Evolutionary conservation across 2,113 vertebrate genomes (phyloP).

Genomic region (Enhydra lutris): DNA sequence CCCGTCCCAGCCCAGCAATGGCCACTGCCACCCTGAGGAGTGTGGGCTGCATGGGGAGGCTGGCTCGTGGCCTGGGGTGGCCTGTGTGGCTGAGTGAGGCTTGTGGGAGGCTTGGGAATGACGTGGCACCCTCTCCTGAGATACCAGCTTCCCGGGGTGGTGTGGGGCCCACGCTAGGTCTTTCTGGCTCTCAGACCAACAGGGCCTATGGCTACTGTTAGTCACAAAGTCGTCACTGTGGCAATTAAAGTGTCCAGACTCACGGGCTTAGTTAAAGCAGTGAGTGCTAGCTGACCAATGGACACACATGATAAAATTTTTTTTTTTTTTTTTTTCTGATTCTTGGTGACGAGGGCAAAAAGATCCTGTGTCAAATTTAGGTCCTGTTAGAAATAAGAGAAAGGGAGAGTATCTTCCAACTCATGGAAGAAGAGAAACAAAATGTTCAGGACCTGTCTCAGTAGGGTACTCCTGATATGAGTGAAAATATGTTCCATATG

Average conservation of each 20-base stretch:
- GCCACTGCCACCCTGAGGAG: neutral
- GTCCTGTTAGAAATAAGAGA: neutral
- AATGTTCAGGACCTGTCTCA: neutral
- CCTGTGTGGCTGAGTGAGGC: neutral
- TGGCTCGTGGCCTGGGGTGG: neutral
- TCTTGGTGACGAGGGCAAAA: neutral
- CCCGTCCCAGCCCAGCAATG: neutral
- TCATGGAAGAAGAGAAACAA: neutral
- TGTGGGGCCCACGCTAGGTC: neutral
- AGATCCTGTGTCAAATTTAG: neutral
- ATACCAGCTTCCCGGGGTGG: neutral
- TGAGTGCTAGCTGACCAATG: too few relatives aligned
- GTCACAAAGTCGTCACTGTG: neutral
- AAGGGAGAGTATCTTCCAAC: neutral
- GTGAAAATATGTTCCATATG: neutral
- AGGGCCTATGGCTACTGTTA: neutral
- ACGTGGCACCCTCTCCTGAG: neutral
- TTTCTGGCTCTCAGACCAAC: neutral
- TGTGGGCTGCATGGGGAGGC: neutral
- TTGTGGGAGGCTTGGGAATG: neutral
- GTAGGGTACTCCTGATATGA: neutral
- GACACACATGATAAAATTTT: neutral
- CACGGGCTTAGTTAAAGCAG: neutral
- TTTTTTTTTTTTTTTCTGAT: neutral
- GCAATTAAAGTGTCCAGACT: neutral